Base-by-base conservation (phyloP, 2,888 invertebrate species). In the Oligia strigilis region DNA sequence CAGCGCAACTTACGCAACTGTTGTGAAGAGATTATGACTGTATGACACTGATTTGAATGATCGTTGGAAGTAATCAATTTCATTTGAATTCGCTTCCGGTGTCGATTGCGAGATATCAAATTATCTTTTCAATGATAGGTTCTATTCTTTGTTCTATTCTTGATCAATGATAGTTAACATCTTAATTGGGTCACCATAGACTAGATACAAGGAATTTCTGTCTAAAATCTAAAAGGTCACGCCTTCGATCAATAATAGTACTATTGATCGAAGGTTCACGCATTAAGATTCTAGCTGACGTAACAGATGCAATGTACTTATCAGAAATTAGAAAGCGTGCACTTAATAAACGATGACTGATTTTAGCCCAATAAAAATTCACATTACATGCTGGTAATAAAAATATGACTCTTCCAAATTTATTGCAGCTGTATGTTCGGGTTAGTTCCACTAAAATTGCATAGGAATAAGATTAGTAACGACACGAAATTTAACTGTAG, bases 11-110 rank as follows among this genome's bases (percentile, higher is more conserved):
- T 96, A 93, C 93, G 94, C 92, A 96, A 97, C 87, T 81, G 83
- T 88, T 90, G 90, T 91, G 92, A 92, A 92, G 93, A 94, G 95
- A 95, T 96, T 96, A 96, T 96, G 95, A 93, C 89, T 94, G 93
- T 94, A 94, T 95, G 95, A 95, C 95, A 96, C 95, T 96, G 95
- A 95, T 96, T 95, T 95, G 93, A 95, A 94, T 94, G 95, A 95
- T 94, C 88, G 92, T 92, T 95, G 93, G 93, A 95, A 94, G 94
- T 93, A 93, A 95, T 94, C 93, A 93, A 94, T 95, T 95, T 93
- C 91, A 92, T 92, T 92, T 90, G 87, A 87, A 88, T 89, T 87
- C 83, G 92, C 92, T 95, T 96, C 95, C 95, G 94, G 94, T 88
- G 91, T 85, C 84, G 81, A 85, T 90, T 85, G 79, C 72, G 55